These are phyloP conservation scores for Ovibos moschatus DNA, from an alignment of 2,113 vertebrate genomes.

Conservation along the genomic window DNA sequence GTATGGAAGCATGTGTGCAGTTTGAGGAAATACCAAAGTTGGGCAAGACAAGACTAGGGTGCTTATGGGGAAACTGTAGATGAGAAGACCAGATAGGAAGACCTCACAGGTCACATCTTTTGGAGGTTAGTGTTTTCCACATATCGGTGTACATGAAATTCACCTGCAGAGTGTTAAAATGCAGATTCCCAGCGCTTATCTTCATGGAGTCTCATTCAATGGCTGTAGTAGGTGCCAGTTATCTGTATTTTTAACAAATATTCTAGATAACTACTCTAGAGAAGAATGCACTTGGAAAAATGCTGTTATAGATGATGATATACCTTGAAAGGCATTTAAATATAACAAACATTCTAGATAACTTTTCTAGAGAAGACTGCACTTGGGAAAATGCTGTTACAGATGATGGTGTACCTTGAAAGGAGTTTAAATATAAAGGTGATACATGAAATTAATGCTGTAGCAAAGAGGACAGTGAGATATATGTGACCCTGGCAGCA, in stretches of 20 bases:
- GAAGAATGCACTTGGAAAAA: not conserved
- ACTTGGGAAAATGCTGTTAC: not conserved
- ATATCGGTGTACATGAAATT: not conserved
- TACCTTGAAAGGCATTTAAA: not conserved
- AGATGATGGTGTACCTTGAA: not conserved
- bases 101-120: not conserved
- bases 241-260: not conserved
- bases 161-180: not conserved
- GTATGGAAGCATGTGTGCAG: not conserved
- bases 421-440: not conserved
- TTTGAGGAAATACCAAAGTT: not conserved
- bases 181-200: not conserved
- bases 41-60: not conserved
- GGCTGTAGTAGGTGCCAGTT: not conserved
- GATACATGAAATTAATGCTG: not conserved
- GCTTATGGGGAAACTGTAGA: not conserved
- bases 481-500: not conserved
- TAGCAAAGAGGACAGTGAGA: not conserved
- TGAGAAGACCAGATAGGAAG: not conserved
- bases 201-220: not conserved
- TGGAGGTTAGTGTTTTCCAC: not conserved
- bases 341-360: not conserved
- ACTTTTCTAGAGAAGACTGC: not conserved
- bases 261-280: not conserved
- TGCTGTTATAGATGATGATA: not conserved